Conservation (phyloP, 35 echinoderm and acorn worm genomes). For the Holothuria glaberrima region DNA sequence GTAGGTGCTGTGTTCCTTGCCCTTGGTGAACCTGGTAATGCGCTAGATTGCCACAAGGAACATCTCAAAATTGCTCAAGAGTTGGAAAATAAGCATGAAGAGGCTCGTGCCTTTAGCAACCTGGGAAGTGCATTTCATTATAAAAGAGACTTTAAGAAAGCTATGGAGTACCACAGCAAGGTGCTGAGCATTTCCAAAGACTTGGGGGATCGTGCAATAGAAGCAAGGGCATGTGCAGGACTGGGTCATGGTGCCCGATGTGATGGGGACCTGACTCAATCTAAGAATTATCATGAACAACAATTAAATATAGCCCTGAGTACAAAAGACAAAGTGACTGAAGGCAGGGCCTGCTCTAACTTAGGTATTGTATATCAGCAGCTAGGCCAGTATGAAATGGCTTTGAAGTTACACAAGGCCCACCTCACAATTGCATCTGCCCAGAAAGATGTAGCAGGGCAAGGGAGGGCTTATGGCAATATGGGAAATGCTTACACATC, state of each 20-base stretch:
- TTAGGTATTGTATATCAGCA: slow-evolving; percentile 97
- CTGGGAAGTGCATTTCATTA: slow-evolving; percentile 99
- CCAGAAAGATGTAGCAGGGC: slow-evolving; percentile 64
- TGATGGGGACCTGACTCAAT: slow-evolving; percentile 75
- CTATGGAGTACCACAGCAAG: slow-evolving; percentile 81
- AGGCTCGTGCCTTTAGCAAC: slow-evolving; percentile 95
- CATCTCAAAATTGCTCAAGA: slow-evolving; percentile 87
- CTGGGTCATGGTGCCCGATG: slow-evolving; percentile 93
- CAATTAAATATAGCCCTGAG: slow-evolving; percentile 95
- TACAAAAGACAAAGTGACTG: slow-evolving; percentile 89
- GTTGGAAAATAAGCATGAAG: slow-evolving; percentile 94
- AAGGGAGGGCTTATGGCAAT: slow-evolving; percentile 92
- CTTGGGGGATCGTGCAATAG: slow-evolving; percentile 87
- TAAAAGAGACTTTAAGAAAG: slow-evolving; percentile 87
- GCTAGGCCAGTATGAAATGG: slow-evolving; percentile 87
- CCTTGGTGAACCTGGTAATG: slow-evolving; percentile 87
- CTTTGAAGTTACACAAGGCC: slow-evolving; percentile 96
- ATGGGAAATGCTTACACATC: slow-evolving; percentile 98
- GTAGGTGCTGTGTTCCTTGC: slow-evolving; percentile 93
- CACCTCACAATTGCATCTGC: slow-evolving; percentile 84
- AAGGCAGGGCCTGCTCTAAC: slow-evolving; percentile 95
- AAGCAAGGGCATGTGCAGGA: slow-evolving; percentile 92
- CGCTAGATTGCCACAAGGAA: slow-evolving; percentile 92
- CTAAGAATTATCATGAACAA: slow-evolving; percentile 94
- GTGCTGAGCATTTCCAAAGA: slow-evolving; percentile 84